Evolutionary conservation across 2,797 vertebrate species (phyloP).

Genomic region (Megaceryle alcyon): DNA sequence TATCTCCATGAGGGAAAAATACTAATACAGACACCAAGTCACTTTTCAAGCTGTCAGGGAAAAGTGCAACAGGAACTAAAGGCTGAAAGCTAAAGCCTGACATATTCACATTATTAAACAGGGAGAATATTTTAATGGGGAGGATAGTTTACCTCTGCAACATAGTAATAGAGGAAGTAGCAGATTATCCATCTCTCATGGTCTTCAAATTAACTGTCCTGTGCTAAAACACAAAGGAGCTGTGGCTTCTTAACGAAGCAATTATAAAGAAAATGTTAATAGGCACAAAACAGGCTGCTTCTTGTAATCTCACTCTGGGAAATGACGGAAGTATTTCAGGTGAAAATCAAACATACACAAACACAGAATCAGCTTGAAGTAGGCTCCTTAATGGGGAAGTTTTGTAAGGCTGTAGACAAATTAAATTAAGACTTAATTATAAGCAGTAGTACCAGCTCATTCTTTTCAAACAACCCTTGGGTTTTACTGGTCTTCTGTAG

Average conservation of each 20-base stretch:
- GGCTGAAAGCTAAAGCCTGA: background rate
- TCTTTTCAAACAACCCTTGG: background rate
- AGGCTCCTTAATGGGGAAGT: background rate
- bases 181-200: background rate
- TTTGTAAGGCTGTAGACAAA: background rate
- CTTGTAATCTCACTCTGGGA: background rate
- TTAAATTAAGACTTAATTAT: constrained; percentile 4
- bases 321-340: background rate
- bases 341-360: constrained; percentile 3
- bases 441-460: background rate
- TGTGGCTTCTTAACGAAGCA: background rate
- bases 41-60: background rate
- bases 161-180: background rate
- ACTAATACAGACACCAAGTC: background rate
- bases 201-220: background rate
- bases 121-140: background rate
- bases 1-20: background rate
- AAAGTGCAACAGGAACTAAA: background rate
- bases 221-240: background rate
- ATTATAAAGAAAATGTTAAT: constrained; percentile 30
- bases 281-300: background rate
- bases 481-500: background rate
- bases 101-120: background rate
- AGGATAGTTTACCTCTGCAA: background rate
- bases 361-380: background rate